Evolutionary conservation across 2,888 invertebrate genomes (phyloP), one percentile per base, ranked within the genome.

Genomic region (Pinctada fucata): DNA sequence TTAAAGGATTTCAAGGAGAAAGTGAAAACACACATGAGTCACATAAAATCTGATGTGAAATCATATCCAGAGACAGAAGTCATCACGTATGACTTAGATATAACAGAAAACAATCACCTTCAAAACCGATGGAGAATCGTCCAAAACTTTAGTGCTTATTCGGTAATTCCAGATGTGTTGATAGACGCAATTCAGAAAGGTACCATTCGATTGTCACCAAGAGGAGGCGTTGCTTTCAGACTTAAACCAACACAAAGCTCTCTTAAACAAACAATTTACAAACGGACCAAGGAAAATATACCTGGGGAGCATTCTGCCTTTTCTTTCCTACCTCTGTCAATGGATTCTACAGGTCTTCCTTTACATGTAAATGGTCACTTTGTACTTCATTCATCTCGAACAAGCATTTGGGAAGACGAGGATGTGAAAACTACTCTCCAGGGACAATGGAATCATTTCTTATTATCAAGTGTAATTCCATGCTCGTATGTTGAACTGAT

Each of bases 361-460:
- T 82, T 88, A 3, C 88, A 89, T 77, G 79, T 89, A 10, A 88
- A 90, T 82, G 89, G 86, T 5, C 85, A 89, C 72, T 89, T 88
- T 83, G 84, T 84, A 13, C 78, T 88, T 31, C 83, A 86, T 68
- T 84, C 87, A 70, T 87, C 86, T 75, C 79, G 86, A 4, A 81
- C 87, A 78, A 78, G 86, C 58, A 78, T 78, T 77, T 78, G 79
- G 78, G 10, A 66, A 45, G 75, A 69, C 48, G 48, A 67, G 52
- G 79, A 77, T 47, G 47, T 63, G 79, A 77, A 49, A 6, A 45
- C 67, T 48, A 71, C 83, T 10, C 80, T 85, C 13, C 64, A 69
- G 3, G 83, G 83, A 48, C 49, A 76, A 13, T 90, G 90, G 90
- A 90, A 90, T 79, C 78, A 76, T 51, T 58, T 79, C 10, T 66